Evolutionary conservation across 1,140 invertebrate genomes (phyloP), one percentile per base, ranked within the genome.

Genomic region (Atta cephalotes): DNA sequence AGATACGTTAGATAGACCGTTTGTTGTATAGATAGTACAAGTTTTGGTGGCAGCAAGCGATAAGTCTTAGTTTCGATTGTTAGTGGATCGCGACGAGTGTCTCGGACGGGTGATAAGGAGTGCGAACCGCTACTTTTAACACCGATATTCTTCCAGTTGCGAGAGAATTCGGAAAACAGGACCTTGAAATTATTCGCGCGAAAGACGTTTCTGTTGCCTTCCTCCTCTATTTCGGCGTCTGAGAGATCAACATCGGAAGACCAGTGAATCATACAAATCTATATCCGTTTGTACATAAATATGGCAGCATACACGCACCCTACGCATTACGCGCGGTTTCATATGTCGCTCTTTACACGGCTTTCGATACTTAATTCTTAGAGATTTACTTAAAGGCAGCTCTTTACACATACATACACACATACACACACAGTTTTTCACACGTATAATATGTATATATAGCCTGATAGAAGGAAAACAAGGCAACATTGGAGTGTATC

Each of bases 361-460:
- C 87, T 89, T 86, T 87, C 87, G 87, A 85, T 91, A 89, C 87
- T 91, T 89, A 81, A 91, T 45, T 63, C 56, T 60, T 85, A 49
- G 62, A 86, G 53, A 66, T 31, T 70, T 72, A 86, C n/a, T 45
- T 49, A 56, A 74, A 58, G 21, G 45, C 58, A 74, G 45, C 58
- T 84, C 51, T 58, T 65, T 4, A 66, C 14, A 71, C 53, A 77
- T 18, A 62, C 39, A 62, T 7, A 49, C 62, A 39, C 56, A 45
- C 70, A 39, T 9, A 35, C 14, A 70, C 49, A 45, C 35, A 68
- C 45, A 86, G 0, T 81, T 78, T 62, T 63, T 25, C 16, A 84
- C 35, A 85, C 45, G 12, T 72, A 65, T 51, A 39, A 76, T 39
- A 76, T 72, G 49, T 72, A 65, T 70, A 66, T 70, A 65, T 84